Evolutionary conservation across 2,888 invertebrate species (phyloP).

Genomic region (Dendrolimus pini): DNA sequence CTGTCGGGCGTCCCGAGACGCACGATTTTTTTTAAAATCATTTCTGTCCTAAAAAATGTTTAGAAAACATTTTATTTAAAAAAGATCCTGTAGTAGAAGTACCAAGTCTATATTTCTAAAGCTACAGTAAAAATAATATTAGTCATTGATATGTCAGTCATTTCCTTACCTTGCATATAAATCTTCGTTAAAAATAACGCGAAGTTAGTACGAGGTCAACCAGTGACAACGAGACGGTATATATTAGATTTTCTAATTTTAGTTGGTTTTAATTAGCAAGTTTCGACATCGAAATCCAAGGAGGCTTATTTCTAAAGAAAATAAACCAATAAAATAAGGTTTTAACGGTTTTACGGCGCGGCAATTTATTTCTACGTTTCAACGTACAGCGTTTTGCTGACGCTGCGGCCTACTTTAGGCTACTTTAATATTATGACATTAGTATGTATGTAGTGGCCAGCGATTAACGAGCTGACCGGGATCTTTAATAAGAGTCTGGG

Average conservation of each 20-base stretch:
- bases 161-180: background rate
- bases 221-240: constrained; percentile 29
- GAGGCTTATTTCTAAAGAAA: too few relatives aligned
- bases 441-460: too few relatives aligned
- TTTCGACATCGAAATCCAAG: background rate
- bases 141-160: background rate
- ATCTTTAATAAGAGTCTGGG: too few relatives aligned
- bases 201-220: constrained; percentile 28
- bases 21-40: too few relatives aligned
- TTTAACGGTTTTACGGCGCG: too few relatives aligned
- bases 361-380: too few relatives aligned
- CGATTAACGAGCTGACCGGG: too few relatives aligned
- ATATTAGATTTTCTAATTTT: constrained; percentile 9
- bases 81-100: background rate
- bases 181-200: background rate
- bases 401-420: too few relatives aligned
- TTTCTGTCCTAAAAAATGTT: background rate
- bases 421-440: too few relatives aligned
- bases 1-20: too few relatives aligned
- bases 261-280: background rate
- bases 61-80: background rate
- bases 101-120: background rate
- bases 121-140: background rate
- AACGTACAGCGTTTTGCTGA: too few relatives aligned
- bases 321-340: too few relatives aligned